Base-by-base conservation (phyloP, 2,888 invertebrate species). In the Torymus auratus region DNA sequence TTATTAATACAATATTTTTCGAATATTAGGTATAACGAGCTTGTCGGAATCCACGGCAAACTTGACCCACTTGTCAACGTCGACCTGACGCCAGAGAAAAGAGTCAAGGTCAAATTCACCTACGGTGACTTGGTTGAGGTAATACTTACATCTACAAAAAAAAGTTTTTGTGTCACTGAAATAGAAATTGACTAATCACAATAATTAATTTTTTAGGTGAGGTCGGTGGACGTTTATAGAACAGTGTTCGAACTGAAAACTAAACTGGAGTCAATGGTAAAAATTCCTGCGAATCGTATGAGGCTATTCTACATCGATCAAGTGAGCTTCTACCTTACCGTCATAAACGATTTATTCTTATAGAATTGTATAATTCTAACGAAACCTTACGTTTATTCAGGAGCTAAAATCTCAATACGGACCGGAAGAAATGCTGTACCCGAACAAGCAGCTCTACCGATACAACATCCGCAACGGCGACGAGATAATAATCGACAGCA, bases 401-500 rank as follows among this genome's bases (percentile, higher is more conserved):
- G 93, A 92, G 80, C 90, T 93, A 90, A 91, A 91, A 85, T 90
- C 91, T 64, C 88, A 91, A 17, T 90, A 91, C 78, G 96, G 96
- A 20, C 96, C 97, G 0, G 97, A 97, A 90, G 96, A 96, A 91
- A 96, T 98, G 96, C 94, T 94, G 85, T 97, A 94, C 87, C 96
- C 97, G 2, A 95, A 95, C 86, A 97, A 97, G 89, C 96, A 96
- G 90, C 93, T 98, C 23, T 97, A 97, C 91, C 96, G 97, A 81
- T 97, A 97, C 92, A 97, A 97, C 91, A 96, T 98, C 82, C 93
- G 95, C 84, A 95, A 96, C 80, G 97, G 97, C 13, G 97, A 97
- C 91, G 97, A 97, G 91, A 97, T 98, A 86, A 96, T 97, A 84
- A 95, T 98, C 82, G 96, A 97, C 90, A 95, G 94, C 82, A 96